Evolutionary conservation across 2,113 vertebrate genomes (phyloP), one percentile per base, ranked within the genome.

Genomic region (Amblyornis subalaris): DNA sequence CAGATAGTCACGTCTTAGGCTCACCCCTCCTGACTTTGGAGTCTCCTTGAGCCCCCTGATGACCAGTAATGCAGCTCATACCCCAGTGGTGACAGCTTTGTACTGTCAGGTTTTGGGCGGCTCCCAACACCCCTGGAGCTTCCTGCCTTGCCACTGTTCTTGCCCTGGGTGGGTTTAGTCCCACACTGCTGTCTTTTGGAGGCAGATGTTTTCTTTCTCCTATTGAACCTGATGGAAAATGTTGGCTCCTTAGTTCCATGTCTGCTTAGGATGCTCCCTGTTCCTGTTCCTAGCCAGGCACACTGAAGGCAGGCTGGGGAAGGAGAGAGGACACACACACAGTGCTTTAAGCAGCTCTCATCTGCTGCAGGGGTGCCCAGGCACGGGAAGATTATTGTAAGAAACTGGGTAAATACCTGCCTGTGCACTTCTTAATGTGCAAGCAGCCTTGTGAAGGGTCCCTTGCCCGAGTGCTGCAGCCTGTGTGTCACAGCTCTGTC

Each of bases 351-450:
- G 72, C 80, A 79, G 21, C 71, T 61, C 35, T 57, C 61, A 51
- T 29, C 78, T 58, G 60, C 90, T 70, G 97, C 97, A 97, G 95
- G 91, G 95, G 97, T 96, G 97, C 98, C 93, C 98, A 97, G 97
- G 94, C 76, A 0, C 81, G 95, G 94, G 95, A 98, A 97, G 97
- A 89, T 90, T 97, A 97, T 97, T 98, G 80, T 93, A 97, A 98
- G 94, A 97, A 98, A 83, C 96, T 97, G 83, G 88, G 97, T 95
- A 93, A 97, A 97, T 14, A 15, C 23, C 38, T 62, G 58, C 31
- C 75, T 78, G 86, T 58, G 48, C 44, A 14, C 5, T 50, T 45
- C 45, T 61, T 12, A 7, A 15, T 54, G 50, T 11, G 50, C 17
- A n/a, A 53, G 1, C 48, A 54, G 35, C 7, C 71, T 51, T 5